Evolutionary conservation across 1,140 invertebrate genomes (phyloP).

Genomic region (Uloborus diversus): DNA sequence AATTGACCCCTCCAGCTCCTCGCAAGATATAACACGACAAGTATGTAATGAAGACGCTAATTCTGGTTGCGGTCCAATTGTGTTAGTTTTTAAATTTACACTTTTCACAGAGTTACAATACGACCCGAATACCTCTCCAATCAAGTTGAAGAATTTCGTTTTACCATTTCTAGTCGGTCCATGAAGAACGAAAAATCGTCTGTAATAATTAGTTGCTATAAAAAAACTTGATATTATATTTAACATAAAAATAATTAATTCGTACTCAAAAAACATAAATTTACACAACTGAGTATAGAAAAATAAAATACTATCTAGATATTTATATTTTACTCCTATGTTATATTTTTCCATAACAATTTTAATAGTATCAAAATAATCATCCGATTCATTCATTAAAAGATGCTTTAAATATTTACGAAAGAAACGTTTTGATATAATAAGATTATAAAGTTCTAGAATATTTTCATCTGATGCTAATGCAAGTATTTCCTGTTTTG

Average conservation of each 20-base stretch:
- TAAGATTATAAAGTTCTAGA: slow-evolving; percentile 1
- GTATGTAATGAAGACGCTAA: not conserved
- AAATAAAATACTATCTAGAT: not conserved
- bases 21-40: not conserved
- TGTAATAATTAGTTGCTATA: slow-evolving; percentile 8
- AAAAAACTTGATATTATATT: slow-evolving; percentile 14
- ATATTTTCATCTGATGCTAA: not conserved
- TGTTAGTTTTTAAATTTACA: slow-evolving; percentile 7
- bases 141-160: slow-evolving; percentile 31
- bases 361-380: slow-evolving; percentile 13
- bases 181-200: slow-evolving; percentile 17
- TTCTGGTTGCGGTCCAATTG: slow-evolving; percentile 7
- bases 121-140: not conserved
- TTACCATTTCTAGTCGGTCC: slow-evolving; percentile 22
- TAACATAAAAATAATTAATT: not conserved
- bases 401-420: slow-evolving; percentile 9
- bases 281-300: slow-evolving; percentile 28
- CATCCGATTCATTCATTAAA: not conserved
- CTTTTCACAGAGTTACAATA: not conserved
- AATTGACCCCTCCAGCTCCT: slow-evolving; percentile 16
- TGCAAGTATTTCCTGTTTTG: no score
- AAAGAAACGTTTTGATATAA: slow-evolving; percentile 2
- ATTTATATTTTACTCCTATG: not conserved
- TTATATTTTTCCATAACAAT: not conserved
- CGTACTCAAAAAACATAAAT: slow-evolving; percentile 12